Evolutionary conservation across 2,113 vertebrate species (phyloP).

Genomic region (Osmerus eperlanus): DNA sequence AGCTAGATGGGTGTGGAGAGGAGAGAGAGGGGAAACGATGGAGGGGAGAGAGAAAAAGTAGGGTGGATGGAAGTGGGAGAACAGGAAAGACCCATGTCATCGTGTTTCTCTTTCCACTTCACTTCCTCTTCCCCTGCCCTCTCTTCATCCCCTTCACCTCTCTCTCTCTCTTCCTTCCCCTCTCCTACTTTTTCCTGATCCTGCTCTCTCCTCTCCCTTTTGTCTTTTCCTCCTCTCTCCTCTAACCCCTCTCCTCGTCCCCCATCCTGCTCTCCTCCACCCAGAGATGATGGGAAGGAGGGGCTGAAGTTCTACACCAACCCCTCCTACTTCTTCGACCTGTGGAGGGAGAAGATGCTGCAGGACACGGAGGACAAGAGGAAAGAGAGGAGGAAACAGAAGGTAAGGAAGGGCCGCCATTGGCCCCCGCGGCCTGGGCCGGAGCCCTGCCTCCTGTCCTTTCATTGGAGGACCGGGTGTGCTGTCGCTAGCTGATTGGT

Average conservation of each 20-base stretch:
- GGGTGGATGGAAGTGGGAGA: not conserved
- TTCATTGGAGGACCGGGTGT: not conserved
- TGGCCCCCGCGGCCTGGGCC: not conserved
- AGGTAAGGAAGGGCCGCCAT: conserved; percentile 70
- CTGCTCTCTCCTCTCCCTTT: no score
- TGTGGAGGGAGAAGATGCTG: conserved; percentile 99
- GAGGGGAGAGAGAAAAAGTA: conserved; percentile 6
- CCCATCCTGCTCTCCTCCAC: conserved; percentile 22
- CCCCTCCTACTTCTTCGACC: conserved; percentile 97
- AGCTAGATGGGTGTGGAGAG: not conserved
- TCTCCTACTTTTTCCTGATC: no score
- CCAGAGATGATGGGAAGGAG: conserved; percentile 95
- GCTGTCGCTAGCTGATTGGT: not conserved
- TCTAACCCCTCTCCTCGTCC: not conserved
- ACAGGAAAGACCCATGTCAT: no score
- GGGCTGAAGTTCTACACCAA: conserved; percentile 98
- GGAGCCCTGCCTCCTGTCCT: not conserved
- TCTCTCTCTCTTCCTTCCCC: no score
- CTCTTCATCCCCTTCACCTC: no score
- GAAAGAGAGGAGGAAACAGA: conserved; percentile 97
- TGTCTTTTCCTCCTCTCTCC: not conserved
- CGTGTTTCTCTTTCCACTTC: no score
- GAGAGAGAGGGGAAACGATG: conserved; percentile 6
- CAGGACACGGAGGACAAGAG: conserved; percentile 98
- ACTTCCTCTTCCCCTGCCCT: no score